Base-by-base conservation (phyloP, 2,888 invertebrate genomes). In the Leptothorax acervorum region DNA sequence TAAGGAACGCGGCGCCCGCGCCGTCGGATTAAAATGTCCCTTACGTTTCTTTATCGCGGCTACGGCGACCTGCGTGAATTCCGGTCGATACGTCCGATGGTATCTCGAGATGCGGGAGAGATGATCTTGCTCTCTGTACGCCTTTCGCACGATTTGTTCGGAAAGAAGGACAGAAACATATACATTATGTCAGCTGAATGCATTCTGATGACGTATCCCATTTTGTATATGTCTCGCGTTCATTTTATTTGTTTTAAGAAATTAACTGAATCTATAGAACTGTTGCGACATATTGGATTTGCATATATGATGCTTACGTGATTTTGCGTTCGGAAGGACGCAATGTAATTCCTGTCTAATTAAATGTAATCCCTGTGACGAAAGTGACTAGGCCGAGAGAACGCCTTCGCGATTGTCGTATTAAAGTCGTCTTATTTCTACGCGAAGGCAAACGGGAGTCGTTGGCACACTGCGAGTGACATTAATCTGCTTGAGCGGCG, bases 401-500 rank as follows among this genome's bases (percentile, higher is more conserved):
- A 63, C 39, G 63, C 62, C 48, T 63, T 63, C 63, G 63, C 63
- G 53, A 78, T 66, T 78, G 66, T 76, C 28, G 31, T 42, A 31
- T 66, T 55, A 31, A 55, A 66, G 39, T 42, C 39, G 65, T 55
- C 12, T 66, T 66, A 66, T 66, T 78, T 78, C 39, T 55, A 28
- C n/a, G 66, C 53, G n/a, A 66, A 55, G 55, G 66, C 42, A n/a
- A 66, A 66, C 18, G 78, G 42, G 42, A 66, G 53, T 76, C 42
- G 53, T 78, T 78, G 55, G 55, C 55, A 66, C 66, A 78, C 12
- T 53, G 28, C 55, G 66, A 76, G 65, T 76, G 65, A 78, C 66
- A 55, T 53, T 78, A 81, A 81, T 81, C 81, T 62, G 79, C 60
- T 81, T 39, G 66, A 78, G 55, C 65, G 55, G 55, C 42, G 53